Evolutionary conservation across 2,113 vertebrate genomes (phyloP).

Genomic region (Epinephelus lanceolatus): DNA sequence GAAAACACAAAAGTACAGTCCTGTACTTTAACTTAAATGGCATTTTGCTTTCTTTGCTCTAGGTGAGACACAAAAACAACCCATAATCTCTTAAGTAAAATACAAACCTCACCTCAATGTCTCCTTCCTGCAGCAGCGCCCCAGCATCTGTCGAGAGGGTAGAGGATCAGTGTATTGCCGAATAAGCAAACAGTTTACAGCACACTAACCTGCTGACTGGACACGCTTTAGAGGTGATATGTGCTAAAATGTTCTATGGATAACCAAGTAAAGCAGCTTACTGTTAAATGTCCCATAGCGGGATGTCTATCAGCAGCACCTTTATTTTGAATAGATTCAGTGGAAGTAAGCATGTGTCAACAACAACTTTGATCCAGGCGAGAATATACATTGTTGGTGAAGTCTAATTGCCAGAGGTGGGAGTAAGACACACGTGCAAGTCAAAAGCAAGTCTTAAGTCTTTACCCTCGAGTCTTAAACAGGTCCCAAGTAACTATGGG

Average conservation of each 20-base stretch:
- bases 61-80: constrained; percentile 16
- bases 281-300: not conserved
- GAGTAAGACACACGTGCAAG: too few species aligned
- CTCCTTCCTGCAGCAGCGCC: constrained; percentile 87
- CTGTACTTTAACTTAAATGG: not conserved
- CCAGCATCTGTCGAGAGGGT: constrained; percentile 88
- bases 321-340: not conserved
- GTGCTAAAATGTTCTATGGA: constrained; percentile 24
- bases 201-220: constrained; percentile 36
- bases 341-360: constrained; percentile 1
- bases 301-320: constrained; percentile 4
- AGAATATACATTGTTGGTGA: not conserved
- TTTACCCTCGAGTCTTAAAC: too few species aligned
- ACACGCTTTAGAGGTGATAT: constrained; percentile 19
- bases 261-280: not conserved
- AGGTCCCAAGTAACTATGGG: too few species aligned
- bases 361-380: not conserved
- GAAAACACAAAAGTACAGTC: not conserved
- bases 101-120: constrained; percentile 91
- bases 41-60: not conserved
- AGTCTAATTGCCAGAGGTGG: not conserved
- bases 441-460: too few species aligned
- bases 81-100: not conserved
- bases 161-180: constrained; percentile 44
- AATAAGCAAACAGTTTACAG: constrained; percentile 41